A percentile compares a stretch with the other conserved stretches of the same genome.
Conservation (phyloP, 2,113 vertebrate species). For the Aegotheles bennettii region DNA sequence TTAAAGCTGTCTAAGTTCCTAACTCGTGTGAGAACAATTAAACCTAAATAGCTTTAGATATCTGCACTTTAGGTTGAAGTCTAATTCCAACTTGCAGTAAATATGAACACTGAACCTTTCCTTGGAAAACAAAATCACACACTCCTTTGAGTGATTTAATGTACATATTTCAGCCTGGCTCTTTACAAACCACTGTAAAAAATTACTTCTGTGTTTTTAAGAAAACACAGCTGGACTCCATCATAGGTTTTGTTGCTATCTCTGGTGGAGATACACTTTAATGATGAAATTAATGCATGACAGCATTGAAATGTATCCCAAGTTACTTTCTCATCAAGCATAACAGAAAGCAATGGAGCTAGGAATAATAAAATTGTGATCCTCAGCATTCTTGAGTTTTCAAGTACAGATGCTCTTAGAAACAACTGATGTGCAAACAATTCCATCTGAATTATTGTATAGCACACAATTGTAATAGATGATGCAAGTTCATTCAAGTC, state of each 20-base stretch:
- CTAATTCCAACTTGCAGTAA: background rate
- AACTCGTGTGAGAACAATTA: background rate
- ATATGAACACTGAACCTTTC: background rate
- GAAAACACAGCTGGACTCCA: background rate
- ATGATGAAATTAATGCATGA: background rate
- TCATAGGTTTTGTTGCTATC: background rate
- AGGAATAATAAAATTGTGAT: background rate
- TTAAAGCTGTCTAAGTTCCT: background rate
- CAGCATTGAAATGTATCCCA: background rate
- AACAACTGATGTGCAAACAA: background rate
- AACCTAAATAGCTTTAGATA: background rate
- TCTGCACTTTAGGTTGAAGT: background rate
- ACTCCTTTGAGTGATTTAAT: background rate
- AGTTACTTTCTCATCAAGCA: background rate
- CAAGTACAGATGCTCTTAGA: background rate
- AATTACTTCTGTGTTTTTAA: background rate
- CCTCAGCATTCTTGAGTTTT: background rate
- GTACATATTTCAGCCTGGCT: background rate
- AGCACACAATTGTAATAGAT: background rate
- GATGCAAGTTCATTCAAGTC: background rate
- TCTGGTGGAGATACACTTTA: background rate
- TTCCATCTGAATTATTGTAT: background rate
- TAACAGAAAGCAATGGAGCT: background rate
- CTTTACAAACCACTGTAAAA: background rate
- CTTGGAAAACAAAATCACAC: background rate